Conservation (phyloP, 2,113 vertebrate genomes). For the Ictalurus furcatus region DNA sequence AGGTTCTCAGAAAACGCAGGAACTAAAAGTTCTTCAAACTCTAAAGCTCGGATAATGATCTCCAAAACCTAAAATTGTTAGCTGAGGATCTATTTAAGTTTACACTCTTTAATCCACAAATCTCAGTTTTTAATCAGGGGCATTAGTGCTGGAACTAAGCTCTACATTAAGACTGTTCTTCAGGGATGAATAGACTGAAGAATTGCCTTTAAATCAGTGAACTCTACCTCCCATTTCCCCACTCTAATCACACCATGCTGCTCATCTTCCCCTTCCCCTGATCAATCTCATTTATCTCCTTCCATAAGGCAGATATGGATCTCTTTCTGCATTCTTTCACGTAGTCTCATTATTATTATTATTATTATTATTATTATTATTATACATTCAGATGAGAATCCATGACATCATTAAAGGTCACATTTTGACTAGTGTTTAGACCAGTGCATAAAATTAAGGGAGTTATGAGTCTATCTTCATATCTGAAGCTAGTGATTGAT, state of each 20-base stretch:
- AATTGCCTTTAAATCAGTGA: constrained; percentile 19
- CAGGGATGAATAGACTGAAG: constrained; percentile 12
- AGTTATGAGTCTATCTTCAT: background rate
- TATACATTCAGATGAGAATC: background rate
- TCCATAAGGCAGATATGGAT: background rate
- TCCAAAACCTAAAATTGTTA: background rate
- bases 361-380: background rate
- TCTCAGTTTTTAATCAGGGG: constrained; percentile 19
- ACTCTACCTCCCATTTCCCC: constrained; percentile 5
- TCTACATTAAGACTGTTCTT: background rate
- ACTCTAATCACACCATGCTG: constrained; percentile 26
- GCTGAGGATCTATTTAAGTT: background rate
- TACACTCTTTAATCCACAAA: constrained; percentile 1
- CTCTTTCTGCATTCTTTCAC: background rate
- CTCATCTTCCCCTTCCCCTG: background rate
- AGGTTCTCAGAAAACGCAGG: no score
- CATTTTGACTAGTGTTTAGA: background rate
- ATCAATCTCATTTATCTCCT: background rate
- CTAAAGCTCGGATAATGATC: background rate
- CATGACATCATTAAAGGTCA: background rate
- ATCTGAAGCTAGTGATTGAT: background rate
- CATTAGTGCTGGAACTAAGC: constrained; percentile 1
- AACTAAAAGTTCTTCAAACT: background rate
- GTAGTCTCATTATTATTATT: background rate
- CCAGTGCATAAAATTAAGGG: background rate